Percentiles rank a stretch among this genome's conserved stretches.
Evolutionary conservation across 1,140 invertebrate genomes (phyloP).

Genomic region (Drosophila prosaltans): DNA sequence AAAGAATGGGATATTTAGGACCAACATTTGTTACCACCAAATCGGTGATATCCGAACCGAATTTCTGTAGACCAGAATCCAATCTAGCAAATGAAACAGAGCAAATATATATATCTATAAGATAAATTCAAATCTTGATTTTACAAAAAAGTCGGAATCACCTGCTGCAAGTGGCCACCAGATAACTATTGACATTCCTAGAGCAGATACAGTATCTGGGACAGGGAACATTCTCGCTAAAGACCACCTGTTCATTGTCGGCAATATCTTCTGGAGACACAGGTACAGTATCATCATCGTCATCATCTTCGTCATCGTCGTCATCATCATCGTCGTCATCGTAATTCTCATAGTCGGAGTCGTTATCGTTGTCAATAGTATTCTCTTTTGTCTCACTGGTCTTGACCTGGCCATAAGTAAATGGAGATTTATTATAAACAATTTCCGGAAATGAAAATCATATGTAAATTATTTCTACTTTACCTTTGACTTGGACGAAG

Average conservation of each 20-base stretch:
- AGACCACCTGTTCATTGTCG: constrained; percentile 68
- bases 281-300: constrained; percentile 30
- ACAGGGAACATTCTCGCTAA: constrained; percentile 75
- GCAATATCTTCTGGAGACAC: constrained; percentile 44
- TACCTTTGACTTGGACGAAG: constrained; percentile 54
- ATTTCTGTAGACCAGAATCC: constrained; percentile 85
- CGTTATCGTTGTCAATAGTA: constrained; percentile 63
- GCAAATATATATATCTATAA: not conserved
- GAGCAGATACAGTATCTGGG: constrained; percentile 78
- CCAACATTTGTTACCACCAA: constrained; percentile 85
- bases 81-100: constrained; percentile 63
- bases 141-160: constrained; percentile 2
- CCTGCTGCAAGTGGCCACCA: constrained; percentile 82
- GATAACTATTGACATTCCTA: constrained; percentile 75
- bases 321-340: constrained; percentile 64
- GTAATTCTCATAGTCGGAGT: constrained; percentile 62
- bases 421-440: not conserved
- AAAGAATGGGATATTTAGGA: constrained; percentile 84
- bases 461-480: not conserved
- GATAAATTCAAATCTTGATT: too few species aligned
- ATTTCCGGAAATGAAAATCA: not conserved
- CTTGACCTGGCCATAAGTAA: constrained; percentile 36
- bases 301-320: constrained; percentile 63
- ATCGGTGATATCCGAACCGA: constrained; percentile 85
- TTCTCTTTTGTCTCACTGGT: constrained; percentile 48